Evolutionary conservation across 2,888 invertebrate species (phyloP), one percentile per base, ranked within the genome.

Genomic region (Tetanocera ferruginea): DNA sequence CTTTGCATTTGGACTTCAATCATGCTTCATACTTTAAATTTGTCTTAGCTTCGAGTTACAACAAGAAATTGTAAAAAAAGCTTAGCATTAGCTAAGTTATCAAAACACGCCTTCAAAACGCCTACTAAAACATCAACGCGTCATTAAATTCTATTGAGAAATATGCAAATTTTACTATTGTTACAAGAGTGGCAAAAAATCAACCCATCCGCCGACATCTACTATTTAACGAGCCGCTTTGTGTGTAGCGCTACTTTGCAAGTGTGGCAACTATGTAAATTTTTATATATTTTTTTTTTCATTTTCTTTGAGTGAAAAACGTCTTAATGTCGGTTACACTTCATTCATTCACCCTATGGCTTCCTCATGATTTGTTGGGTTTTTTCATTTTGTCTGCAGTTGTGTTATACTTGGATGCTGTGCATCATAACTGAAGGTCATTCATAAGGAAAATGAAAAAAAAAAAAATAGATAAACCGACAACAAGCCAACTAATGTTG

Each of bases 111-210:
- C 31, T 25, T 8, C 11, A 31, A 28, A 25, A 31, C 17, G 17
- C 17, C 11, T 19, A 37, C n/a, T 43, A 43, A 31, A 57, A 60
- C 37, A 34, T 34, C 9, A 55, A 55, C 52, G 70, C 49, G 37
- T 57, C 72, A 43, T 60, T 71, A 57, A 72, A 72, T 57, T 72
- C 60, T 11, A 60, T 72, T 72, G 72, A 55, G 57, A 72, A 72
- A 72, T 72, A 72, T 72, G 72, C 72, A 72, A 57, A 72, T 72
- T 31, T 37, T 25, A 14, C 72, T 34, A 25, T 72, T 72, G 72
- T 72, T 72, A 43, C 37, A 57, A 51, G 25, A 31, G 55, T 23
- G 57, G 57, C 57, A 25, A 60, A 23, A 28, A 51, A 69, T 14
- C 23, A 49, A 49, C 17, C 67, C 25, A 25, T 49, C 9, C 17